Conservation (phyloP, 1,140 invertebrate species). For the Grapholita molesta region DNA sequence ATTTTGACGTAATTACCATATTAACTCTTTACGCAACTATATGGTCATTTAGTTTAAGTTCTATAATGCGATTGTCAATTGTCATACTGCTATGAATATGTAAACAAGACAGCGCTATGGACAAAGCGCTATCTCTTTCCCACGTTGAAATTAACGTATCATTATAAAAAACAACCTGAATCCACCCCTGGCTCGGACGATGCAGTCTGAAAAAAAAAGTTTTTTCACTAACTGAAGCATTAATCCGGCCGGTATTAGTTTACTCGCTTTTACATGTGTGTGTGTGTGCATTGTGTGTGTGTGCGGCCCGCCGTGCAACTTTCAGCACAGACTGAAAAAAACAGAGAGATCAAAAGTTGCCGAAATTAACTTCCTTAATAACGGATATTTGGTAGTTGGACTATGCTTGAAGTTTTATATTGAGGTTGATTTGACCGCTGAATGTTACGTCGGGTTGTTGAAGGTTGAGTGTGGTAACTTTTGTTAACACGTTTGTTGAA, state of each 20-base stretch:
- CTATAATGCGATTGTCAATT: too few relatives aligned
- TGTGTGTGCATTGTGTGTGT: slow-evolving; percentile 53
- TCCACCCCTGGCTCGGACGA: slow-evolving; percentile 68
- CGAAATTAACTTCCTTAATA: slow-evolving; percentile 27
- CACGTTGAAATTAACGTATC: not conserved
- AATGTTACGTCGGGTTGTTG: not conserved
- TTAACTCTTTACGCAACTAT: too few relatives aligned
- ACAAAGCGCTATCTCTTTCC: too few relatives aligned
- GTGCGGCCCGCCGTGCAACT: slow-evolving; percentile 64
- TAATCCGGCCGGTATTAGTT: slow-evolving; percentile 77
- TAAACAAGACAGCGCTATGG: too few relatives aligned
- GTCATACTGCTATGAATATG: too few relatives aligned
- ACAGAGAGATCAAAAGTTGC: slow-evolving; percentile 42
- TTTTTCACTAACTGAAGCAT: slow-evolving; percentile 79
- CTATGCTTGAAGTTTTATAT: slow-evolving; percentile 1
- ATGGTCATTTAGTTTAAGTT: too few relatives aligned
- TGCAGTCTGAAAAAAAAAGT: slow-evolving; percentile 76
- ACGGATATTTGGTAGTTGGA: slow-evolving; percentile 7
- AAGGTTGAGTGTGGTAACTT: not conserved
- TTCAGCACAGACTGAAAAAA: slow-evolving; percentile 63
- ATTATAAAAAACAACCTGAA: slow-evolving; percentile 28
- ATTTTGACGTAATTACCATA: too few relatives aligned
- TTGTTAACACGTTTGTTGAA: not conserved
- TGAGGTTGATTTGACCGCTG: slow-evolving; percentile 12
- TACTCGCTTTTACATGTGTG: slow-evolving; percentile 69